These are phyloP conservation scores for Aphelocoma coerulescens DNA, from an alignment of 2,113 vertebrate genomes.

Conservation along the genomic window DNA sequence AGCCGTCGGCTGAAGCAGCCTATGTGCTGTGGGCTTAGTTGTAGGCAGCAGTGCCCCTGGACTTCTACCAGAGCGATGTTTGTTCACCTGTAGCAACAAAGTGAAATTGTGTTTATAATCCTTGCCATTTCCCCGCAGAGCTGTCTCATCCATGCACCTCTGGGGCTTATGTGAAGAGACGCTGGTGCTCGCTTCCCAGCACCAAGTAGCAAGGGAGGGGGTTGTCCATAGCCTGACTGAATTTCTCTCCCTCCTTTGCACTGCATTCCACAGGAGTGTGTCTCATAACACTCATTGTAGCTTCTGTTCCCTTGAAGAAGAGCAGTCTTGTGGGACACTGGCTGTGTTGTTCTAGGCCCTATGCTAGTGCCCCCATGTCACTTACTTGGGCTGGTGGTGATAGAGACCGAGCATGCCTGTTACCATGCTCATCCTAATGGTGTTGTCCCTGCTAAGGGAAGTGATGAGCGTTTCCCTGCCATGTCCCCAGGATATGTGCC, in stretches of 20 bases:
- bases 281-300: neutral
- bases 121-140: neutral
- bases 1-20: neutral
- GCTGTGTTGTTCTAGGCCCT: neutral
- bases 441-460: neutral
- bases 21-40: neutral
- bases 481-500: neutral
- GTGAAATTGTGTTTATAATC: neutral
- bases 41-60: neutral
- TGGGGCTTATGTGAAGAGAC: neutral
- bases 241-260: neutral
- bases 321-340: neutral
- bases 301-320: neutral
- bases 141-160: neutral
- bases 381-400: neutral
- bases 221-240: neutral
- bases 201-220: neutral
- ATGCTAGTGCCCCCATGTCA: neutral
- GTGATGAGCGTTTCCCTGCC: neutral
- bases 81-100: constrained; percentile 24
- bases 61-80: neutral
- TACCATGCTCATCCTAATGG: neutral
- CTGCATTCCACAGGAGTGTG: neutral
- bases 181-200: neutral
- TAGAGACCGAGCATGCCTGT: rapidly evolving